Base-by-base conservation (phyloP, 2,888 invertebrate genomes). In the Dryobota labecula region DNA sequence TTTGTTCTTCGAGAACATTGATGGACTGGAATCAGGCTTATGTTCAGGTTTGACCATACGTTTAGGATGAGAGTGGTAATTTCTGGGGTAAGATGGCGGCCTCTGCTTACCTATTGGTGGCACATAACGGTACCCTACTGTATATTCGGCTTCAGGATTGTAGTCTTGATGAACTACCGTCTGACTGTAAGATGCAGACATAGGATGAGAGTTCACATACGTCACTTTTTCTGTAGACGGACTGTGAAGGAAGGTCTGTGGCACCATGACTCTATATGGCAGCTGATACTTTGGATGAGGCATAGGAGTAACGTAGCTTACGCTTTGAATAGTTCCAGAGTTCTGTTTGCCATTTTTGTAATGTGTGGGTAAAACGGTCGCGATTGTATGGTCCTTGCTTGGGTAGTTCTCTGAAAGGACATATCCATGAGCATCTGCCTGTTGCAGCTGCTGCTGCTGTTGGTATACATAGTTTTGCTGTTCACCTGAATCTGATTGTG, bases 381-480 rank as follows among this genome's bases (percentile, higher is more conserved):
- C 97, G 83, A 95, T 93, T 0, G 97, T 97, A 76, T 97, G 97
- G 60, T 95, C 95, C 76, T 96, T 94, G 80, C 95, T 96, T 0
- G 97, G 97, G 85, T 96, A 97, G 82, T 97, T 97, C 88, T 97
- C 97, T 30, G 95, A 92, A 2, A 96, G 93, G 2, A 94, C 86
- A 36, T 96, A 84, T 20, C 90, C 89, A 53, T 92, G 86, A 63
- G 84, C 88, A 38, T 89, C 86, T 3, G 92, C 84, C 41, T 90
- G 88, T 64, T 53, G 79, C 43, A 79, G 80, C 85, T 82, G 73
- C 53, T 90, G 80, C 30, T 92, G 91, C 54, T 90, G 90, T 70
- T 92, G 91, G 70, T 94, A 94, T 5, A 89, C 88, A 78, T 95
- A 94, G 38, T 86, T 89, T 78, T 93, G 93, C 43, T 86, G 83